Percentiles rank a stretch among this genome's conserved stretches.
These are phyloP conservation scores for Zaprionus camerounensis DNA, from an alignment of 1,140 invertebrate species.

Conservation along the genomic window DNA sequence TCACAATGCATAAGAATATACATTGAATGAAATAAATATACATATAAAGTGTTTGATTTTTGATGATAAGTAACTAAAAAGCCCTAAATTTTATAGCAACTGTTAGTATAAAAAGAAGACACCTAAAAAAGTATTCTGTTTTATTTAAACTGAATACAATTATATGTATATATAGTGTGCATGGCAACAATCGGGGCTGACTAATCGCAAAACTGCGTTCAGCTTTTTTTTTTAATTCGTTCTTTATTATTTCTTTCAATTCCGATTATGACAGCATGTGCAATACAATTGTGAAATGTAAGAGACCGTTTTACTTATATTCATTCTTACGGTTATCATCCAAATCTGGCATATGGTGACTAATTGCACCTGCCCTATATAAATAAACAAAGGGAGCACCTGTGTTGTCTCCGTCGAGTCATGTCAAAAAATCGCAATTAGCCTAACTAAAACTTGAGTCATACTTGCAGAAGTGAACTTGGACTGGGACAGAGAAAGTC, in stretches of 20 bases:
- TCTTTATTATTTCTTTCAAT: not conserved
- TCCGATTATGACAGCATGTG: not conserved
- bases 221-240: not conserved
- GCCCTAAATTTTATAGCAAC: too few species aligned
- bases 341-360: slow-evolving; percentile 16
- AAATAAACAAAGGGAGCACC: slow-evolving; percentile 11
- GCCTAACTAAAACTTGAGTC: slow-evolving; percentile 30
- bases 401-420: slow-evolving; percentile 23
- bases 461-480: slow-evolving; percentile 2
- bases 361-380: slow-evolving; percentile 18
- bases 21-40: too few species aligned
- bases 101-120: too few species aligned
- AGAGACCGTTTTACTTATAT: not conserved
- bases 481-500: too few species aligned
- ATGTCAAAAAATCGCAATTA: slow-evolving; percentile 35
- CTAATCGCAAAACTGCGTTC: too few species aligned
- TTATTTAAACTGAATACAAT: too few species aligned
- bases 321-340: not conserved
- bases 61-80: too few species aligned
- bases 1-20: not conserved
- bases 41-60: too few species aligned
- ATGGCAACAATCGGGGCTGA: too few species aligned
- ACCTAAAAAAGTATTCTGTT: too few species aligned
- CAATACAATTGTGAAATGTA: not conserved
- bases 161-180: too few species aligned